A percentile compares a stretch with the other conserved stretches of the same genome.
These are phyloP conservation scores for Tethya wilhelma DNA, from an alignment of 37 sponge, comb jelly and placozoan genomes.

Conservation along the genomic window DNA sequence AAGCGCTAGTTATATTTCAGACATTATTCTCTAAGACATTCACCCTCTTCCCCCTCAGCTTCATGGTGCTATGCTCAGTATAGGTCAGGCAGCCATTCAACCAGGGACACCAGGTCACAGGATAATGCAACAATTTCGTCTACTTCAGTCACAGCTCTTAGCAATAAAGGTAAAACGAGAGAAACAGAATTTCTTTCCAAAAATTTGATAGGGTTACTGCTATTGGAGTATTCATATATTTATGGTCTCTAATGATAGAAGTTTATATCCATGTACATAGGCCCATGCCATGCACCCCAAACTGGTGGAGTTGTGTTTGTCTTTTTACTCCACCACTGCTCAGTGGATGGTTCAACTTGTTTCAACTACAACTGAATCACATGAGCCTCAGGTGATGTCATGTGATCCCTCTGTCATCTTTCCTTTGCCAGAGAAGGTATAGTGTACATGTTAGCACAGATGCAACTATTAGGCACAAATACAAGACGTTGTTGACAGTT, in stretches of 20 bases:
- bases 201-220: too few species aligned
- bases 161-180: too few species aligned
- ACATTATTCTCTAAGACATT: too few species aligned
- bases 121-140: too few species aligned
- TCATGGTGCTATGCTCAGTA: too few species aligned
- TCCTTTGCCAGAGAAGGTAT: slow-evolving; percentile 14
- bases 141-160: too few species aligned
- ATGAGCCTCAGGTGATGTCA: not conserved
- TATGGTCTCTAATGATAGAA: slow-evolving; percentile 44
- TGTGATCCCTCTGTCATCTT: slow-evolving; percentile 12
- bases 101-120: too few species aligned
- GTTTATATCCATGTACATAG: too few species aligned
- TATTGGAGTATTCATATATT: slow-evolving; percentile 1
- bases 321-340: slow-evolving; percentile 53
- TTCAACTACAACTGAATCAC: not conserved
- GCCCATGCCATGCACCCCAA: slow-evolving; percentile 42
- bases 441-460: not conserved
- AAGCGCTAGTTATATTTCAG: too few species aligned
- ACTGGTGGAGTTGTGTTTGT: slow-evolving; percentile 33
- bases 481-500: not conserved
- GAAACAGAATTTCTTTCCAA: too few species aligned
- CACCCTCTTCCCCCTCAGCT: too few species aligned
- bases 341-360: slow-evolving; percentile 60
- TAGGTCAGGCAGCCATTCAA: too few species aligned
- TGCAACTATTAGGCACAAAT: not conserved